These are phyloP conservation scores for Oreochromis mossambicus DNA, from an alignment of 2,797 vertebrate species.

Conservation along the genomic window DNA sequence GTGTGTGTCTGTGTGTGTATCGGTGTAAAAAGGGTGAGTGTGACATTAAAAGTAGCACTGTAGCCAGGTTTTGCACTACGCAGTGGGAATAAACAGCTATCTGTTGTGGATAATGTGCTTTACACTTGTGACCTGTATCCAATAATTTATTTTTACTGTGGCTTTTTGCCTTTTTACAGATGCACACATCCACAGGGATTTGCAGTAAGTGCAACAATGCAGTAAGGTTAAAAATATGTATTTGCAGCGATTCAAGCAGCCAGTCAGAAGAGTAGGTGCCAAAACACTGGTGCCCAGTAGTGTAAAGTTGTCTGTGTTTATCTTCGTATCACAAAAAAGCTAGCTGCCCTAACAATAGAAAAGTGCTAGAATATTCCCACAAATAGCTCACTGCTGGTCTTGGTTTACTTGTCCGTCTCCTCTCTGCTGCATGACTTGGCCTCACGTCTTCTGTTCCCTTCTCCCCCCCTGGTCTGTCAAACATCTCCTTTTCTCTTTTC, in stretches of 20 bases:
- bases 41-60: constrained; percentile 48
- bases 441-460: neutral
- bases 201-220: constrained; percentile 1
- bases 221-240: constrained; percentile 23
- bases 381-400: neutral
- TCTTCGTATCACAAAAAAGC: constrained; percentile 9
- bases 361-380: neutral
- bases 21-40: constrained; percentile 9
- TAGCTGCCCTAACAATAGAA: constrained; percentile 26
- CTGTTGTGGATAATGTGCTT: constrained; percentile 37
- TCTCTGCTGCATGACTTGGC: constrained; percentile 8
- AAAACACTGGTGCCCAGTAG: neutral
- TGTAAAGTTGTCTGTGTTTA: constrained; percentile 9
- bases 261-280: neutral
- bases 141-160: constrained; percentile 27
- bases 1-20: neutral
- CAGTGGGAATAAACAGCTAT: constrained; percentile 49
- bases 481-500: neutral
- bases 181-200: constrained; percentile 12
- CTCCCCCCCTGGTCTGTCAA: constrained; percentile 7
- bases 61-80: constrained; percentile 39
- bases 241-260: neutral
- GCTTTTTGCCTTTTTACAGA: constrained; percentile 37
- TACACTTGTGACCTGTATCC: constrained; percentile 41
- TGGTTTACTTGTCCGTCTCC: neutral